Conservation (phyloP, 1,140 invertebrate species). For the Drosophila takahashii region DNA sequence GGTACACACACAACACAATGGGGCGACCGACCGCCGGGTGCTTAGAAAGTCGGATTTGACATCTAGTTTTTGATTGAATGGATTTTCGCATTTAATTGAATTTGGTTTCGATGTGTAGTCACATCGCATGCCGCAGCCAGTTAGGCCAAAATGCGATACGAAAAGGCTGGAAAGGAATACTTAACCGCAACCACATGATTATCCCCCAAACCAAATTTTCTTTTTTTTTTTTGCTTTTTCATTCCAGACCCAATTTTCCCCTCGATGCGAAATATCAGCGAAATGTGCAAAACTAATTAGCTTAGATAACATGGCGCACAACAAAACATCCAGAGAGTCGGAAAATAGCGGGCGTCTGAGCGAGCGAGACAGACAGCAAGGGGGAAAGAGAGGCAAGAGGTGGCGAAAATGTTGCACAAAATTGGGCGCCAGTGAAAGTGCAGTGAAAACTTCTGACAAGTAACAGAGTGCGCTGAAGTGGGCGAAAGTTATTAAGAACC, state of each 20-base stretch:
- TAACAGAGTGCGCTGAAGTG: not conserved
- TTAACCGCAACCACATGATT: constrained; percentile 21
- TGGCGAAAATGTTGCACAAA: constrained; percentile 12
- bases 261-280: constrained; percentile 15
- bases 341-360: not conserved
- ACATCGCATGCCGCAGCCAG: constrained; percentile 5
- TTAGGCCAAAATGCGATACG: not conserved
- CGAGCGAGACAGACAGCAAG: not conserved
- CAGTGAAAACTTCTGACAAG: constrained; percentile 1
- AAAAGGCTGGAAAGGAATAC: not conserved
- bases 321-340: not conserved
- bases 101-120: constrained; percentile 14
- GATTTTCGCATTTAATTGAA: constrained; percentile 27
- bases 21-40: not conserved
- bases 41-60: constrained; percentile 15
- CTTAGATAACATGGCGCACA: constrained; percentile 20
- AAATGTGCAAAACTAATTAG: constrained; percentile 48
- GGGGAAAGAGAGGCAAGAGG: not conserved
- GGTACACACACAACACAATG: not conserved
- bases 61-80: constrained; percentile 25
- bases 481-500: not conserved
- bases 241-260: not conserved
- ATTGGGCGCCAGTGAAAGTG: constrained; percentile 1
- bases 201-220: not conserved
- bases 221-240: not conserved